Percentiles rank a stretch among this genome's conserved stretches.
Conservation (phyloP, 2,797 vertebrate genomes). For the Trichosurus vulpecula region DNA sequence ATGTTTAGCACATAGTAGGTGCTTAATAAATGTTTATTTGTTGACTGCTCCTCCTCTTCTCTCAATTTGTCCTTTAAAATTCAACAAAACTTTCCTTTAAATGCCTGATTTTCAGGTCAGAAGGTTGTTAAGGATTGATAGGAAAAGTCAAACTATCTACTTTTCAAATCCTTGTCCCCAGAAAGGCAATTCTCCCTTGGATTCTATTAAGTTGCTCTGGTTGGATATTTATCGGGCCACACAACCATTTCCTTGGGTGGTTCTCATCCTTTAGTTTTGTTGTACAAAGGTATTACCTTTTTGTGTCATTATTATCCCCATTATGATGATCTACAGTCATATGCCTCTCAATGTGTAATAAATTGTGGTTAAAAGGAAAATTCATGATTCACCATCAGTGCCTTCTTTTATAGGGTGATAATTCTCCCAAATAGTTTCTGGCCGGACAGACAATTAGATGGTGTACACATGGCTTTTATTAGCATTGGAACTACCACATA, state of each 20-base stretch:
- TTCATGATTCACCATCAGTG: slow-evolving; percentile 18
- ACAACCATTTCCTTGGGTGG: background rate
- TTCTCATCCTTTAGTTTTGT: background rate
- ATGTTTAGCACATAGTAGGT: too few species aligned
- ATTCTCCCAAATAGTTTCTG: slow-evolving; percentile 27
- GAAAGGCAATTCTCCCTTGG: background rate
- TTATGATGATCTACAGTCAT: background rate
- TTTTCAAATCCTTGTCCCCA: background rate
- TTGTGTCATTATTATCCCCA: background rate
- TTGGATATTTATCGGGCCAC: background rate
- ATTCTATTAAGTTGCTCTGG: background rate
- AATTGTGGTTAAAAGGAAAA: background rate
- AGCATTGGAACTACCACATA: slow-evolving; percentile 27
- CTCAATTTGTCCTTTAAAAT: background rate
- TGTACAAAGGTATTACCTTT: background rate
- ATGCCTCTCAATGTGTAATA: background rate
- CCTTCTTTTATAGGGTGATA: slow-evolving; percentile 2
- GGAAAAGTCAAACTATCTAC: background rate
- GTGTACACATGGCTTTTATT: slow-evolving; percentile 7
- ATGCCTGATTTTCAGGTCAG: background rate
- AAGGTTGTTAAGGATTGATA: background rate
- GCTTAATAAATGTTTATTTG: background rate
- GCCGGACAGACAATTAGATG: slow-evolving; percentile 21
- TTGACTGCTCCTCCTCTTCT: background rate
- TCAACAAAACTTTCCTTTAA: background rate